Conservation (phyloP, 1,140 invertebrate genomes). For the Tenebrio molitor region DNA sequence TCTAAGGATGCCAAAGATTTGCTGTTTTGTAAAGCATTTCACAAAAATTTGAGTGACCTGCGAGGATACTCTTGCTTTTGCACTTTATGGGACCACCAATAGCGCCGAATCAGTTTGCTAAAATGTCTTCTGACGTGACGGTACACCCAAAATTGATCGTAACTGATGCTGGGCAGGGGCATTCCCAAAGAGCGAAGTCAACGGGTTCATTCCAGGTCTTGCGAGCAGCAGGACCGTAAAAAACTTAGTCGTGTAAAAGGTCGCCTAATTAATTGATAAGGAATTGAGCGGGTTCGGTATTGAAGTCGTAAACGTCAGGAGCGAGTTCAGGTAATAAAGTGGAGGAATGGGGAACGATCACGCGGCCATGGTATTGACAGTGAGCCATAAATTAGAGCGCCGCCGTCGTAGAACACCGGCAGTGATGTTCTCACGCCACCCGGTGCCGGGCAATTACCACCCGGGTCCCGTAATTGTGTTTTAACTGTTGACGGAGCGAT, state of each 20-base stretch:
- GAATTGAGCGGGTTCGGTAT: slow-evolving; percentile 33
- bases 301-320: slow-evolving; percentile 38
- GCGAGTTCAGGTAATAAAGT: slow-evolving; percentile 40
- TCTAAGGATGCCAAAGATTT: too few relatives aligned
- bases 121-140: too few relatives aligned
- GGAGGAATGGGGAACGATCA: slow-evolving; percentile 27
- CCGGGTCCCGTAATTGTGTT: slow-evolving; percentile 52
- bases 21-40: too few relatives aligned
- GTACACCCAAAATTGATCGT: too few relatives aligned
- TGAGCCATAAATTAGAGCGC: slow-evolving; percentile 51
- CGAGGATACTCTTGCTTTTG: too few relatives aligned
- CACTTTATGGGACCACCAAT: too few relatives aligned
- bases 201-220: too few relatives aligned
- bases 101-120: too few relatives aligned
- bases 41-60: too few relatives aligned
- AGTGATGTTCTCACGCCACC: slow-evolving; percentile 51
- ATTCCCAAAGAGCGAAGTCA: too few relatives aligned
- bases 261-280: slow-evolving; percentile 41
- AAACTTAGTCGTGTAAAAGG: slow-evolving; percentile 2
- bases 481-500: slow-evolving; percentile 53
- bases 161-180: too few relatives aligned
- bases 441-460: slow-evolving; percentile 53
- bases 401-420: slow-evolving; percentile 48
- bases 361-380: slow-evolving; percentile 39
- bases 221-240: not conserved